Percentiles rank a stretch among this genome's conserved stretches.
Conservation (phyloP, 2,888 invertebrate species). For the Nycteola revayana region DNA sequence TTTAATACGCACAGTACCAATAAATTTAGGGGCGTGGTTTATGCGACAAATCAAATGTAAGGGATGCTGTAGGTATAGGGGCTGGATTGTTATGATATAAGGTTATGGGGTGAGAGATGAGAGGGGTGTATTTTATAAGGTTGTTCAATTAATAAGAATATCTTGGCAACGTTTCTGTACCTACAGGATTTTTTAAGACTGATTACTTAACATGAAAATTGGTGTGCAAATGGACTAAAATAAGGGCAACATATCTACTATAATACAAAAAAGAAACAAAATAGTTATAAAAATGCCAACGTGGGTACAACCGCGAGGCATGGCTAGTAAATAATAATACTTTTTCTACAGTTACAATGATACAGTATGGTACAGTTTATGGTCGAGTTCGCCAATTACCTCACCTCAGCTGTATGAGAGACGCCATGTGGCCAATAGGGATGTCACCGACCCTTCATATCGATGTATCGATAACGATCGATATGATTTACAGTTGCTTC, state of each 20-base stretch:
- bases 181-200: no score
- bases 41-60: slow-evolving; percentile 39
- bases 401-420: slow-evolving; percentile 44
- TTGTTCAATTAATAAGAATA: no score
- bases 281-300: no score
- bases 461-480: slow-evolving; percentile 25
- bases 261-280: no score
- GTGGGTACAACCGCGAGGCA: no score
- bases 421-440: slow-evolving; percentile 58
- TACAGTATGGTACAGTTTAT: slow-evolving; percentile 44
- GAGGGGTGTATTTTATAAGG: no score
- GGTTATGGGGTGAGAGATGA: slow-evolving; percentile 3
- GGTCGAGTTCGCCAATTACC: slow-evolving; percentile 60
- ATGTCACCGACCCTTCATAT: slow-evolving; percentile 30
- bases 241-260: no score
- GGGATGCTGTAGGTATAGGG: slow-evolving; percentile 30
- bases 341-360: slow-evolving; percentile 29
- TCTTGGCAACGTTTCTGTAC: no score
- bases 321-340: slow-evolving; percentile 32
- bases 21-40: slow-evolving; percentile 33
- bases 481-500: neutral
- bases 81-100: slow-evolving; percentile 13
- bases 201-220: no score
- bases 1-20: no score
- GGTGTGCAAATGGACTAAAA: no score